Evolutionary conservation across 2,113 vertebrate species (phyloP).

Genomic region (Tragelaphus imberbis): DNA sequence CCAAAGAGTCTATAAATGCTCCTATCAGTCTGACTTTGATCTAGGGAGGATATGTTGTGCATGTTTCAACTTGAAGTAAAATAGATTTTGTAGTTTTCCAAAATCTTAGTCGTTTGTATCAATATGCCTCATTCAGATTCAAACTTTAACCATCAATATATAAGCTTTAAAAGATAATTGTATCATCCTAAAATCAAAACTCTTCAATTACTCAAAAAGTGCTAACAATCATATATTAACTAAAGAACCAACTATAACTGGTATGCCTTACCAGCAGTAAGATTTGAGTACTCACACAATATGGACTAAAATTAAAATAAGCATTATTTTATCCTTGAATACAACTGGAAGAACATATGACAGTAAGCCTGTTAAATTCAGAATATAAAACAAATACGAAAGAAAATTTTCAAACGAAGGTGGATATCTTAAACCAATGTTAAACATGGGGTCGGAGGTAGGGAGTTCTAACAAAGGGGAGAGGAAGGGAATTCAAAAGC

Average conservation of each 20-base stretch:
- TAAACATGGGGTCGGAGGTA: neutral
- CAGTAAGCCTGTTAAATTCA: neutral
- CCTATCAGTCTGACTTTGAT: neutral
- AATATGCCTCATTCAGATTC: neutral
- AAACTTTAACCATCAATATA: neutral
- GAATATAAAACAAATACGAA: slow-evolving; percentile 3
- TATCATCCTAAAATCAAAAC: slow-evolving; percentile 4
- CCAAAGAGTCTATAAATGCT: neutral
- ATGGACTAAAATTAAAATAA: neutral
- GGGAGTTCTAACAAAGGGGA: neutral
- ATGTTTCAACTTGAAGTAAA: neutral
- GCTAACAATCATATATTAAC: neutral
- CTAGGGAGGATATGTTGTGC: neutral
- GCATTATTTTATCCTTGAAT: neutral
- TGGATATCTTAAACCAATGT: neutral
- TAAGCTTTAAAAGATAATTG: slow-evolving; percentile 10
- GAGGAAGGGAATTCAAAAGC: neutral
- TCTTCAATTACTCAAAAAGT: neutral
- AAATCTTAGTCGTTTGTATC: neutral
- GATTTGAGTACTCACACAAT: neutral
- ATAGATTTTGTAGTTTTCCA: slow-evolving; percentile 1
- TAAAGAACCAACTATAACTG: neutral
- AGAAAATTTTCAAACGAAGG: neutral
- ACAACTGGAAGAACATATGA: neutral
- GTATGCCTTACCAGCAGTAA: neutral